phyloP scores from a whole-genome alignment of 1,140 invertebrate genomes.

The Spodoptera frugiperda region DNA sequence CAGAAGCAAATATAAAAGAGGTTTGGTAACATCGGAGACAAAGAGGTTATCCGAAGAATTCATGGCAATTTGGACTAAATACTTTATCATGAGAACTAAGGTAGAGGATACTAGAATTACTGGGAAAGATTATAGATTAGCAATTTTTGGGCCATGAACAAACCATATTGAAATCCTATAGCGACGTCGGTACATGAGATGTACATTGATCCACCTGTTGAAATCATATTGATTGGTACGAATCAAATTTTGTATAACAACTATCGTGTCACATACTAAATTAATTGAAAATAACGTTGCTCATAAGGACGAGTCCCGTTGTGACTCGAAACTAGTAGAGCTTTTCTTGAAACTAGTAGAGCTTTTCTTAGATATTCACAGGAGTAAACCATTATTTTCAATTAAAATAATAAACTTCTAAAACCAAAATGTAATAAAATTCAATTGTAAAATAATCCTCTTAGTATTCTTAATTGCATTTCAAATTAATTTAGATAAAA shows the following conservation, averaged over 20 bases:
- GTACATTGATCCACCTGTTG: conserved; percentile 72
- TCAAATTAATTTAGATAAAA: not conserved
- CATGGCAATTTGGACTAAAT: not conserved
- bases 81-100: conserved; percentile 13
- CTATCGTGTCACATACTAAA: too few species aligned
- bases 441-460: not conserved
- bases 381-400: not conserved
- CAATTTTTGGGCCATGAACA: conserved; percentile 62
- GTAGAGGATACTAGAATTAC: conserved; percentile 10
- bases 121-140: conserved; percentile 39
- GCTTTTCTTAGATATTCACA: not conserved
- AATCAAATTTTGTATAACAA: not conserved
- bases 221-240: conserved; percentile 51
- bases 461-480: not conserved
- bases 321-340: too few species aligned
- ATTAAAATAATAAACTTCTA: not conserved
- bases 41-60: not conserved
- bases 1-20: not conserved
- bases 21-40: not conserved
- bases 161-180: conserved; percentile 74
- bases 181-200: conserved; percentile 67
- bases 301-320: too few species aligned
- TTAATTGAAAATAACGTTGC: too few species aligned
- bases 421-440: not conserved
- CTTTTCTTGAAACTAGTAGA: not conserved